Percentiles rank a stretch among this genome's conserved stretches.
Conservation (phyloP, 2,797 vertebrate species). For the Oreochromis mossambicus region DNA sequence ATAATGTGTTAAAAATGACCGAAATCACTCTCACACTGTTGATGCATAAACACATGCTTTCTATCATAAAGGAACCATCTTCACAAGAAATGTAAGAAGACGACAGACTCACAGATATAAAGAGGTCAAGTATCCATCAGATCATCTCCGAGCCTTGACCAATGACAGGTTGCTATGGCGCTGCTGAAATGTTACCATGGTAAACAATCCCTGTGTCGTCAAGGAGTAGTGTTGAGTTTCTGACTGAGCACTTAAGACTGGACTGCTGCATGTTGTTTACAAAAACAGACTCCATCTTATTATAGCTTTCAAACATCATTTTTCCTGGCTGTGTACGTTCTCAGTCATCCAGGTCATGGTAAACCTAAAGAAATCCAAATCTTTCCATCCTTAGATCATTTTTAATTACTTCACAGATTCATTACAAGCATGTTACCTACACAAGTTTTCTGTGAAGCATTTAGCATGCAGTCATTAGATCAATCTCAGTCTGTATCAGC, state of each 20-base stretch:
- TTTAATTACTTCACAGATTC: not conserved
- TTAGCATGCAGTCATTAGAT: not conserved
- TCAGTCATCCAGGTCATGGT: not conserved
- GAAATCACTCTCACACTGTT: not conserved
- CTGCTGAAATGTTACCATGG: slow-evolving; percentile 50
- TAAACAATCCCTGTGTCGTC: slow-evolving; percentile 59
- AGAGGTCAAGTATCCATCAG: slow-evolving; percentile 48
- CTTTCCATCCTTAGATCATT: not conserved
- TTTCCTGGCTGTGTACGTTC: not conserved
- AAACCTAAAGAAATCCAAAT: not conserved
- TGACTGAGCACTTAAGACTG: not conserved
- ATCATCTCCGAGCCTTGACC: slow-evolving; percentile 22
- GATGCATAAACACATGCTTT: not conserved
- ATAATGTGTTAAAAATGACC: not conserved
- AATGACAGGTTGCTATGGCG: slow-evolving; percentile 32
- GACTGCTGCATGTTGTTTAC: slow-evolving; percentile 1
- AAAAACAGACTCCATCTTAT: slow-evolving; percentile 5
- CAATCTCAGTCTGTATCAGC: not conserved
- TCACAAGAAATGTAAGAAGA: not conserved
- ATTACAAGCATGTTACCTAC: not conserved
- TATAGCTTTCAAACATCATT: not conserved
- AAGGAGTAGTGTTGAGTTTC: slow-evolving; percentile 46
- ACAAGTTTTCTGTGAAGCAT: not conserved
- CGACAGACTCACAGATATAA: not conserved
- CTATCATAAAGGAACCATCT: not conserved